Conservation (phyloP, 2,888 invertebrate species). For the Cecidostiba fungosa region DNA sequence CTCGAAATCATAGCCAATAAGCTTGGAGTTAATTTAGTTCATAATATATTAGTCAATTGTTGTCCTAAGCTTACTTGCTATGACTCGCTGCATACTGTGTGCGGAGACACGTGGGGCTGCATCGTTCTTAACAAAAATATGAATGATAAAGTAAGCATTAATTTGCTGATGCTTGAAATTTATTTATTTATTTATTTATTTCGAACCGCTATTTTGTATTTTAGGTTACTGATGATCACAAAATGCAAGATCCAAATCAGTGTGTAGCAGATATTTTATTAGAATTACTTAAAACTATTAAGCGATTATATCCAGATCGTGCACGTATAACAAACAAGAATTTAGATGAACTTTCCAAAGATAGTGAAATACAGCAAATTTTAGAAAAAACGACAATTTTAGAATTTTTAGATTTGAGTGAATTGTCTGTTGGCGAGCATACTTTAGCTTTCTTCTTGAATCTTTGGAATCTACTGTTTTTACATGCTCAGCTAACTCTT, state of each 20-base stretch:
- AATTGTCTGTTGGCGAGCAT: constrained; percentile 75
- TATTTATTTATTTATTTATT: constrained; percentile 65
- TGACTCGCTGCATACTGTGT: constrained; percentile 29
- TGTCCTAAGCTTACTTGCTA: constrained; percentile 84
- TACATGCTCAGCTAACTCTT: constrained; percentile 74
- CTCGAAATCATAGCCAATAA: constrained; percentile 87
- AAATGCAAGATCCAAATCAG: constrained; percentile 71
- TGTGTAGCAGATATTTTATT: constrained; percentile 73
- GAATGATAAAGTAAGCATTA: constrained; percentile 44
- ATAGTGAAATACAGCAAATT: constrained; percentile 68
- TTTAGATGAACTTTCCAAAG: constrained; percentile 65
- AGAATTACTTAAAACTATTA: constrained; percentile 70
- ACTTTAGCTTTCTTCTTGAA: constrained; percentile 77
- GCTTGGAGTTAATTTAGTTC: constrained; percentile 87
- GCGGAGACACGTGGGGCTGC: constrained; percentile 69
- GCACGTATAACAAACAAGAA: constrained; percentile 62
- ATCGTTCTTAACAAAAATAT: constrained; percentile 77
- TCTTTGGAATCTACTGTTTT: constrained; percentile 77
- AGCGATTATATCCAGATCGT: constrained; percentile 57
- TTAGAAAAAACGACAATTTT: constrained; percentile 72
- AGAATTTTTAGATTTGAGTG: constrained; percentile 72
- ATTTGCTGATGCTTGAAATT: neutral
- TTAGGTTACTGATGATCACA: constrained; percentile 40
- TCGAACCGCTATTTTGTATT: constrained; percentile 15
- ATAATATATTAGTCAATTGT: constrained; percentile 87